Conservation (phyloP, 1,140 invertebrate species). For the Achatina immaculata region DNA sequence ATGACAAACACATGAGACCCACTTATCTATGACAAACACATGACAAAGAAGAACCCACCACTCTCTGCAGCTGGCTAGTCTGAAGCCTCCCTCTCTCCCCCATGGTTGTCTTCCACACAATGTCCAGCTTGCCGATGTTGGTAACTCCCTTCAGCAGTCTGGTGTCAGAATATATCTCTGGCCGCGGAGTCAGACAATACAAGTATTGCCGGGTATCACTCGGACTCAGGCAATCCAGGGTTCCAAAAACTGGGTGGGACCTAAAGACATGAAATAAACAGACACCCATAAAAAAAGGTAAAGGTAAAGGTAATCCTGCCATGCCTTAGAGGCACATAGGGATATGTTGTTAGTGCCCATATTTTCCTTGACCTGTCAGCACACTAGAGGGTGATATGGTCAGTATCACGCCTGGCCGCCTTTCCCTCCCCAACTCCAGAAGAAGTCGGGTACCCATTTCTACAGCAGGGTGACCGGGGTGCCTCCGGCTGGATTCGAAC, state of each 20-base stretch:
- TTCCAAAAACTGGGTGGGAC: constrained; percentile 79
- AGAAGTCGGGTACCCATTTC: too few species aligned
- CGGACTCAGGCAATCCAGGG: constrained; percentile 82
- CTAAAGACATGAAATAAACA: constrained; percentile 3
- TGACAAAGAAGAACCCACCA: constrained; percentile 74
- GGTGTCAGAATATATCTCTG: constrained; percentile 79
- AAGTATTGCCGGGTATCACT: constrained; percentile 87
- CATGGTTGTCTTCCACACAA: constrained; percentile 95
- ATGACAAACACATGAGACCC: too few species aligned
- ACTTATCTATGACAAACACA: not conserved
- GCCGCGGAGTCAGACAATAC: constrained; percentile 86
- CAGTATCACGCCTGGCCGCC: too few species aligned
- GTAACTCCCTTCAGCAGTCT: constrained; percentile 85
- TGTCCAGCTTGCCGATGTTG: constrained; percentile 96
- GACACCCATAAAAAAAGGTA: too few species aligned
- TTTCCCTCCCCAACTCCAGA: too few species aligned
- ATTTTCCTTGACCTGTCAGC: too few species aligned
- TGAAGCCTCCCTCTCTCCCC: constrained; percentile 95
- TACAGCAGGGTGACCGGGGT: too few species aligned
- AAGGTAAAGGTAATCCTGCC: too few species aligned
- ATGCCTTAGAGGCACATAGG: too few species aligned
- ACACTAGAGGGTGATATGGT: too few species aligned
- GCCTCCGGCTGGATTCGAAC: too few species aligned
- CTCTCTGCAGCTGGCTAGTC: constrained; percentile 93
- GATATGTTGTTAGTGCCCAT: too few species aligned